Evolutionary conservation across 2,797 vertebrate genomes (phyloP).

Genomic region (Rallus crepitans): DNA sequence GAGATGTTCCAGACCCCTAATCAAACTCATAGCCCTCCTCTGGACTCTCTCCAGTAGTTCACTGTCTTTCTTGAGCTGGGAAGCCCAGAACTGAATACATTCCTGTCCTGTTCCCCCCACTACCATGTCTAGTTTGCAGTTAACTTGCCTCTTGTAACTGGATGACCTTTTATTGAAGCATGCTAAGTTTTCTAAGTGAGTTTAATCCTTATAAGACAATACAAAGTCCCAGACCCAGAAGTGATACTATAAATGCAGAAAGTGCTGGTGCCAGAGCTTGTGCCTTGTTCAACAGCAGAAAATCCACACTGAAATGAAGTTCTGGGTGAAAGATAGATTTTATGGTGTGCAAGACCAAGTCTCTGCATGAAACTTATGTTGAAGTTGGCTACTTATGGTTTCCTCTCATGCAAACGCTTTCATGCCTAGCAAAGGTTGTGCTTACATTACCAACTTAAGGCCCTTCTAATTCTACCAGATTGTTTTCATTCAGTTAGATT

Average conservation of each 20-base stretch:
- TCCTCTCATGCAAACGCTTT: not conserved
- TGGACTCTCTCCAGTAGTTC: too few relatives aligned
- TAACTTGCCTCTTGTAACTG: not conserved
- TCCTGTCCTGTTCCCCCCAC: not conserved
- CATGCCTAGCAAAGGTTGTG: not conserved
- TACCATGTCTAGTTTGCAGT: not conserved
- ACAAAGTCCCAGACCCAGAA: not conserved
- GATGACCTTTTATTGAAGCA: not conserved
- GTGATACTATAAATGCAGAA: not conserved
- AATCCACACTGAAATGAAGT: not conserved
- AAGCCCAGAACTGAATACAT: too few relatives aligned
- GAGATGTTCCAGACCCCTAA: too few relatives aligned
- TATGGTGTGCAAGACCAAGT: not conserved
- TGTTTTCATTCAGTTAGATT: not conserved
- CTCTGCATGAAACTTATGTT: not conserved
- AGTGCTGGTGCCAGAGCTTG: not conserved
- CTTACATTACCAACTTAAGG: not conserved
- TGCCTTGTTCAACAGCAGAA: not conserved
- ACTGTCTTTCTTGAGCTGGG: too few relatives aligned
- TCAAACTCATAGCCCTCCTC: too few relatives aligned
- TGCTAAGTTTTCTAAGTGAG: not conserved
- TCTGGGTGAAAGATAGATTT: not conserved
- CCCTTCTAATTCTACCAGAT: not conserved
- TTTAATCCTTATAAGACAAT: not conserved
- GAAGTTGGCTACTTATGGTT: not conserved